A percentile compares a stretch with the other conserved stretches of the same genome.
Conservation (phyloP, 2,888 invertebrate species). For the Agriopis marginaria region DNA sequence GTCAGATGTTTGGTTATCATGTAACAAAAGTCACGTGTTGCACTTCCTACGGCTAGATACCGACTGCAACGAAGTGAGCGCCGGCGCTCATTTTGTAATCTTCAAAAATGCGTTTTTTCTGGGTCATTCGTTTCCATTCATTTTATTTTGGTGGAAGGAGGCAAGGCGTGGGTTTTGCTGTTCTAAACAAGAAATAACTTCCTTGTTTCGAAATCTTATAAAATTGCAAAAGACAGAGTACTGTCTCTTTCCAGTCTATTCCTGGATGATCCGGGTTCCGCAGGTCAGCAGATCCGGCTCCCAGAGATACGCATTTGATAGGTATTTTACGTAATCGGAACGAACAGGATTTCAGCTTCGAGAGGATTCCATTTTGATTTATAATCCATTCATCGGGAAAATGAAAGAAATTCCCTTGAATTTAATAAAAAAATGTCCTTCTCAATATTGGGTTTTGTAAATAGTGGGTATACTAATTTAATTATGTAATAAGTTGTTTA, state of each 20-base stretch:
- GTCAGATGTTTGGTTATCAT: no score
- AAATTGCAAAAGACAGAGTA: neutral
- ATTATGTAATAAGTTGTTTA: no score
- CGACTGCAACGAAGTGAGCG: no score
- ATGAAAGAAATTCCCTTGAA: neutral
- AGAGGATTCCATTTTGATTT: slow-evolving; percentile 27
- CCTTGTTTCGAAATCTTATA: no score
- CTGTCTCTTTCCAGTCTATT: neutral
- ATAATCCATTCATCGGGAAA: slow-evolving; percentile 22
- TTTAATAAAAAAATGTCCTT: slow-evolving; percentile 17
- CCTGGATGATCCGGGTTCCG: slow-evolving; percentile 19
- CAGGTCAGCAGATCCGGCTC: slow-evolving; percentile 30
- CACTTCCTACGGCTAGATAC: no score
- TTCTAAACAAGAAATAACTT: no score
- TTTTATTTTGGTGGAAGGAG: no score
- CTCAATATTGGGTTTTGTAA: neutral
- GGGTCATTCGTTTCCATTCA: no score
- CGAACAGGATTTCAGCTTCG: slow-evolving; percentile 18
- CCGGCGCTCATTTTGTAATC: no score
- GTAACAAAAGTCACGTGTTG: no score
- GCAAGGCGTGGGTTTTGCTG: no score
- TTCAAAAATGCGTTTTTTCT: no score
- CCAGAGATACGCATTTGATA: slow-evolving; percentile 29
- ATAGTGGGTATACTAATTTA: neutral
- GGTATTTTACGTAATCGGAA: slow-evolving; percentile 36